Percentiles rank a stretch among this genome's conserved stretches.
phyloP scores from a whole-genome alignment of 2,113 vertebrate genomes.

The Phycodurus eques region DNA sequence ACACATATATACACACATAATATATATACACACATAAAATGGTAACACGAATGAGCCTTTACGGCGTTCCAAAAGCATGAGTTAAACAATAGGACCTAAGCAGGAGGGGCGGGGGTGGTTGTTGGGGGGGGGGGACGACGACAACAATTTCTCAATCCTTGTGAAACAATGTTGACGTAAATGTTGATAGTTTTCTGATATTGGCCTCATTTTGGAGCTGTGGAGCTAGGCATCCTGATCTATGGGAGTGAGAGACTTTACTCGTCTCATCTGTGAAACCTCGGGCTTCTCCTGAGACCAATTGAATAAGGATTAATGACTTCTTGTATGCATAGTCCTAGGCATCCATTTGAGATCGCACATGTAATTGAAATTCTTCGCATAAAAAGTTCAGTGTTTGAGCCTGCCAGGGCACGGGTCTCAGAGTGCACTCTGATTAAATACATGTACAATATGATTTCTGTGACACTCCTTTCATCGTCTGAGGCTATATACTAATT shows the following conservation, averaged over 20 bases:
- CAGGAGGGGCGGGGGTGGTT: not conserved
- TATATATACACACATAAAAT: slow-evolving; percentile 23
- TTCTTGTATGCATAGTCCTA: slow-evolving; percentile 43
- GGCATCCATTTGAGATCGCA: slow-evolving; percentile 41
- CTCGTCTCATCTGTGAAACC: slow-evolving; percentile 60
- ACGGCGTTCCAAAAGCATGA: slow-evolving; percentile 34
- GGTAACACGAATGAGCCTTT: slow-evolving; percentile 59
- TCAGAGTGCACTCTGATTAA: slow-evolving; percentile 66
- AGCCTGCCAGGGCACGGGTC: slow-evolving; percentile 52
- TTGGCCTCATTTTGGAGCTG: slow-evolving; percentile 58
- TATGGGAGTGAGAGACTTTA: slow-evolving; percentile 38
- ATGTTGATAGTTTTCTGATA: slow-evolving; percentile 64
- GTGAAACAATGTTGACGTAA: slow-evolving; percentile 60
- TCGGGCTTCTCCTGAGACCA: slow-evolving; percentile 59
- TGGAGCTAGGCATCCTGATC: slow-evolving; percentile 46
- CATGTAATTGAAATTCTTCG: slow-evolving; percentile 59
- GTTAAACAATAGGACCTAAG: slow-evolving; percentile 49
- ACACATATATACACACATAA: no score
- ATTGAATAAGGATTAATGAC: slow-evolving; percentile 61
- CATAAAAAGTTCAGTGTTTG: slow-evolving; percentile 51
- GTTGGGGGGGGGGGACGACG: slow-evolving; percentile 7
- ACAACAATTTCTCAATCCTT: slow-evolving; percentile 47
- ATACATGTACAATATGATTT: slow-evolving; percentile 66
- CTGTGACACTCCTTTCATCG: slow-evolving; percentile 57
- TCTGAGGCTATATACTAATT: slow-evolving; percentile 63